phyloP scores from a whole-genome alignment of 1,140 invertebrate species.

The Holcopasites calliopsidis region DNA sequence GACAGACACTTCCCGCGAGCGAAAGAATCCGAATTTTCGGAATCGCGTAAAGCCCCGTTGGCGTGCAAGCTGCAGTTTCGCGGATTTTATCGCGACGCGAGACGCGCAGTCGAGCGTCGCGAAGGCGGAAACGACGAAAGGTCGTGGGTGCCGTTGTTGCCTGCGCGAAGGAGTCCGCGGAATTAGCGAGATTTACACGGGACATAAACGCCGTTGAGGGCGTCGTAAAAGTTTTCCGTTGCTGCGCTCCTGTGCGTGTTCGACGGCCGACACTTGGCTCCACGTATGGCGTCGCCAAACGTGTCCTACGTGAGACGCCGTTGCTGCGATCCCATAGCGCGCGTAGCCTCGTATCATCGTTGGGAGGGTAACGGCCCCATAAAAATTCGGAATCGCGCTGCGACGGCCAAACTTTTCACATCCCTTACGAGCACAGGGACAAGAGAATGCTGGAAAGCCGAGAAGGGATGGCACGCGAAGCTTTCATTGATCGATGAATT shows the following conservation, averaged over 20 bases:
- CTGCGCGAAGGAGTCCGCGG: constrained; percentile 56
- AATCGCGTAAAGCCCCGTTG: neutral
- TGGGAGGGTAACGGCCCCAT: constrained; percentile 71
- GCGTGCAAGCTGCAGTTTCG: constrained; percentile 42
- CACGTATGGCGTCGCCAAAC: constrained; percentile 37
- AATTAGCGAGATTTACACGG: constrained; percentile 77
- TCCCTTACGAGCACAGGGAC: constrained; percentile 54
- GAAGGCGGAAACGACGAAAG: constrained; percentile 54
- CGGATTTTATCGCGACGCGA: constrained; percentile 52
- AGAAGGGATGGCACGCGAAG: neutral
- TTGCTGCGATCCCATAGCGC: constrained; percentile 32
- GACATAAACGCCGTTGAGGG: constrained; percentile 73
- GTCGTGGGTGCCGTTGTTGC: constrained; percentile 37
- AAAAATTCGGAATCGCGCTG: constrained; percentile 73
- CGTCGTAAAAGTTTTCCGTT: constrained; percentile 74
- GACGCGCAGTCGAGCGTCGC: constrained; percentile 19
- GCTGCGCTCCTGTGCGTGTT: constrained; percentile 41
- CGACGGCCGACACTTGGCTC: constrained; percentile 21
- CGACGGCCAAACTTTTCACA: constrained; percentile 69
- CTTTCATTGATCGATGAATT: constrained; percentile 7
- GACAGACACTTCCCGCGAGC: neutral
- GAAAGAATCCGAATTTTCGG: neutral
- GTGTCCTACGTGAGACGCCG: constrained; percentile 53
- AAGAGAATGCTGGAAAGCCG: constrained; percentile 16
- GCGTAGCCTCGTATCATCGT: constrained; percentile 53